phyloP scores from a whole-genome alignment of 2,113 vertebrate genomes.

The Balaeniceps rex region DNA sequence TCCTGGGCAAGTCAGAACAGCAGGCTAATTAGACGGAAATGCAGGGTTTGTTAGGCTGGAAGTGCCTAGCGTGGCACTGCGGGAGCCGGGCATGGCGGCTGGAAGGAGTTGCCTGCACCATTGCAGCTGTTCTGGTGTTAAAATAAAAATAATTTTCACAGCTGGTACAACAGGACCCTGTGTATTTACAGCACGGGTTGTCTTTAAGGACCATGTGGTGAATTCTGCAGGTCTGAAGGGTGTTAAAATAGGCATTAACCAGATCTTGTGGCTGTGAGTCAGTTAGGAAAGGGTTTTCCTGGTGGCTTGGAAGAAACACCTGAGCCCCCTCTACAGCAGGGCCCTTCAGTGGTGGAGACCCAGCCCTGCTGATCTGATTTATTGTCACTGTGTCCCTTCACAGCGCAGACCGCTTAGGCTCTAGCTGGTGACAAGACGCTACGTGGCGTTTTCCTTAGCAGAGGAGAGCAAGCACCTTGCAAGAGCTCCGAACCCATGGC shows the following conservation, averaged over 20 bases:
- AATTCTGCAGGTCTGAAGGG: neutral
- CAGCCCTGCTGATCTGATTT: neutral
- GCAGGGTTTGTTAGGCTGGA: neutral
- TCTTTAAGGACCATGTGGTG: neutral
- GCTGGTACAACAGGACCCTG: rapidly evolving
- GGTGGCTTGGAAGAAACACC: neutral
- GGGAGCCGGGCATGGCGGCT: rapidly evolving
- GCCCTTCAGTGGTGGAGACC: neutral
- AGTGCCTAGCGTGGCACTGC: neutral
- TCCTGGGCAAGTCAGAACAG: conserved; percentile 23
- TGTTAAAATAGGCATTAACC: neutral
- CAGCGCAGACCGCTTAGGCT: neutral
- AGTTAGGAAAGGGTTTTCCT: neutral
- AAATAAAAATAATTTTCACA: neutral
- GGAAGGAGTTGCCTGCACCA: rapidly evolving
- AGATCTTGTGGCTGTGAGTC: neutral
- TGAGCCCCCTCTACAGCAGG: neutral
- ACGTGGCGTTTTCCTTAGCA: rapidly evolving
- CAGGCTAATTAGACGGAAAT: neutral
- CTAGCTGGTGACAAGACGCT: neutral
- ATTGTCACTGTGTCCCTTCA: neutral
- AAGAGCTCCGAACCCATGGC: rapidly evolving
- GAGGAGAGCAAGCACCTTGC: neutral
- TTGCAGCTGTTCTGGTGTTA: neutral
- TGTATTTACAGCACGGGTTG: neutral